Evolutionary conservation across 2,113 vertebrate species (phyloP), one percentile per base, ranked within the genome.

Genomic region (Zosterops japonicus): DNA sequence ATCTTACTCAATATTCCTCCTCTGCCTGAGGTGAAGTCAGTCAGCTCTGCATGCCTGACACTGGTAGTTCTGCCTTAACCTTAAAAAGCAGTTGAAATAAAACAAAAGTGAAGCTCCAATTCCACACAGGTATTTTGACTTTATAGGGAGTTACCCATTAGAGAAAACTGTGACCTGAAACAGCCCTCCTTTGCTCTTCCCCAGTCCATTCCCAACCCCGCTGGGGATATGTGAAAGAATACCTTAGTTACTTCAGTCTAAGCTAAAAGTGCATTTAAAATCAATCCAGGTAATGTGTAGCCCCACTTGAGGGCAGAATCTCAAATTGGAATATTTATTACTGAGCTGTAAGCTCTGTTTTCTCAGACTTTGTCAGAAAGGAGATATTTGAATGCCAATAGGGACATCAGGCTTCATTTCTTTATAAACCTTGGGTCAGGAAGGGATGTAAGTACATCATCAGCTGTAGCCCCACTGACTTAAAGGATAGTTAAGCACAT

Each of bases 261-360:
- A 90, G 64, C 83, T 78, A 46, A 68, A 90, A 95, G 56, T 23
- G n/a, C 52, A 86, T 94, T 94, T 86, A 81, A 93, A 95, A 93
- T 82, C 93, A 91, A 75, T 74, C 65, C 72, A 68, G 60, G 83
- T 78, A 93, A 90, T 25, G 44, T 6, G 4, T 12, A 89, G 88
- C 69, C 60, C 7, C 23, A 86, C 85, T 81, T 27, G 85, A 89
- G 93, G 94, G 85, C 80, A 81, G 56, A 71, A 89, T 92, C 81
- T 92, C 71, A 80, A 89, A 93, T 60, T 2, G 0, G 90, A 90
- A 87, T 88, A 93, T 95, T 95, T 96, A 74, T 96, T 90, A 89
- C 88, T 0, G 4, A 83, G 68, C 60, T 92, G 60, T 59, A 92
- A 92, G 64, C 67, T 88, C 61, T 79, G 59, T 77, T 94, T 94